phyloP scores from a whole-genome alignment of 2,113 vertebrate genomes.

The Marmota flaviventris region DNA sequence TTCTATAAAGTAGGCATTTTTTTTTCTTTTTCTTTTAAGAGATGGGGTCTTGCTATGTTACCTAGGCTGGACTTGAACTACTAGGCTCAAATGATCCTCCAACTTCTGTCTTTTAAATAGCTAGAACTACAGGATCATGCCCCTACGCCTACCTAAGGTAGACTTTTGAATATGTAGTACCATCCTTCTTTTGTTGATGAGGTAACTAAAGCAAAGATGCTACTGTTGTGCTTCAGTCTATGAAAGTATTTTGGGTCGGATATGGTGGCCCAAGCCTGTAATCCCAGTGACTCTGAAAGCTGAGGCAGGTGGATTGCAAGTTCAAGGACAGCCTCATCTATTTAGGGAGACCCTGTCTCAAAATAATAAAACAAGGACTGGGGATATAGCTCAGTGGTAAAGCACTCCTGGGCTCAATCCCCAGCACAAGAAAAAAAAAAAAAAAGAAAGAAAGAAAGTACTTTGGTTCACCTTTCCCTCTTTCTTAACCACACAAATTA shows the following conservation, averaged over 20 bases:
- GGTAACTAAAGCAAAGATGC: neutral
- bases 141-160: neutral
- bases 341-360: neutral
- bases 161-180: neutral
- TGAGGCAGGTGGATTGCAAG: too few species aligned
- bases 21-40: neutral
- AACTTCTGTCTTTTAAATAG: neutral
- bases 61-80: too few species aligned
- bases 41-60: neutral
- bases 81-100: neutral
- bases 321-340: neutral
- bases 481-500: conserved; percentile 6
- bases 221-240: neutral
- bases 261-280: neutral
- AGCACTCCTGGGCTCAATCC: neutral
- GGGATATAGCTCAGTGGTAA: neutral
- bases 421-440: neutral
- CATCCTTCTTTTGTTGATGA: neutral
- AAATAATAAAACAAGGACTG: neutral
- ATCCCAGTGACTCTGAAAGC: neutral
- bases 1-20: neutral
- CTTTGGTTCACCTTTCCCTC: conserved; percentile 21
- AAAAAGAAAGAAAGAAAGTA: neutral
- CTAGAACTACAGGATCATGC: neutral
- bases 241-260: neutral